Evolutionary conservation across 1,140 invertebrate genomes (phyloP), one percentile per base, ranked within the genome.

Genomic region (Drosophila nigromelanica): DNA sequence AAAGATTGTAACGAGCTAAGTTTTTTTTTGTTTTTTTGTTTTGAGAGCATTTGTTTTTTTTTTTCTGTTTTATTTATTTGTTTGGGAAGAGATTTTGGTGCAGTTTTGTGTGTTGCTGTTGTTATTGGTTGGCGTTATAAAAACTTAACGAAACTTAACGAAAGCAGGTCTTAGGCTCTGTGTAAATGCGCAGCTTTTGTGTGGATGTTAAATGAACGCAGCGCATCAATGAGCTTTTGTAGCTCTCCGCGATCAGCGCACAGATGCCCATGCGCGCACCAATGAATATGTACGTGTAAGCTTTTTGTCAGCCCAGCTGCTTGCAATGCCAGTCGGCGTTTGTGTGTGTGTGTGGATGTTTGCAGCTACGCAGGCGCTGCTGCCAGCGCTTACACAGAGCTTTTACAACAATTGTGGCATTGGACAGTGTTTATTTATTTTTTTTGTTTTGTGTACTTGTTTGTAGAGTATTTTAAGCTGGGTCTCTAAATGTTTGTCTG

Each of bases 91-190:
- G 30, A 48, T 48, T 30, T 48, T 50, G 6, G 52, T 42, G 59
- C 50, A 70, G 42, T n/a, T 63, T 42, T 63, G 54, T 67, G n/a
- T 58, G 27, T 71, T 55, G 27, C 5, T 55, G 33, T 47, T 48
- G 14, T 58, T 54, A 27, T 55, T 50, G 40, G 21, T 14, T 40
- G 58, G 54, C 50, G 48, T 58, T 64, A 64, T 35, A 71, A 73
- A 74, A 81, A 73, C 78, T 73, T 77, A 79, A 74, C 76, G 71
- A 64, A 52, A 80, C 78, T 80, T 76, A 82, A 75, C 70, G 70
- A 75, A 78, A 75, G 70, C 76, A 73, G 66, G 64, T 42, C 43
- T 55, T 68, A 47, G 11, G 35, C 40, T 58, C 55, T 43, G 54
- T 30, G 21, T 8, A 48, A 48, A 27, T 15, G 24, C 55, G n/a